These are phyloP conservation scores for Hapalemur alaotrensis DNA, from an alignment of 2,797 vertebrate genomes.

Conservation along the genomic window DNA sequence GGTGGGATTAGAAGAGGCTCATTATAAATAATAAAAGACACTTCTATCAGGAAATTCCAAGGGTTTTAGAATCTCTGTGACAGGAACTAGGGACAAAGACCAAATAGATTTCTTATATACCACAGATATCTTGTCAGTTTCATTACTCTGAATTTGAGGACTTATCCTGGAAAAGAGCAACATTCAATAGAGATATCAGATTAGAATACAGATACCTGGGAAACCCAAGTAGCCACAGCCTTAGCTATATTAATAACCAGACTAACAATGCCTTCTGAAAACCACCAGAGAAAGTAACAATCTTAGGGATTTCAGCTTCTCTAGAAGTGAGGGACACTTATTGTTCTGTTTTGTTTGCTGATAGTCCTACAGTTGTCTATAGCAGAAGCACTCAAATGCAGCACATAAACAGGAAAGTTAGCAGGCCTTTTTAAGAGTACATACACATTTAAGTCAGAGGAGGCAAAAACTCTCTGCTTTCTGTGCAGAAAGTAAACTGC, in stretches of 20 bases:
- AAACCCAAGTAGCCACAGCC: neutral
- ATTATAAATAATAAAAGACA: neutral
- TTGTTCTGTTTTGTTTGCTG: neutral
- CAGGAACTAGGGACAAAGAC: neutral
- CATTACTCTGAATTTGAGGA: neutral
- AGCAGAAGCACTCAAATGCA: neutral
- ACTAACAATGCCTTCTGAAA: neutral
- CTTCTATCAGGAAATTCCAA: neutral
- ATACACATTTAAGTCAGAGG: neutral
- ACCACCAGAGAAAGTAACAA: neutral
- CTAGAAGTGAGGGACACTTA: neutral
- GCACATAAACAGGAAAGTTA: neutral
- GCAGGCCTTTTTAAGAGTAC: neutral
- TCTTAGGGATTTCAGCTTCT: neutral
- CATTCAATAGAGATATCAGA: neutral
- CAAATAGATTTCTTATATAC: neutral
- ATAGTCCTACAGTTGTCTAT: neutral
- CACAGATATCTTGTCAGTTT: neutral
- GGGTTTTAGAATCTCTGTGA: neutral
- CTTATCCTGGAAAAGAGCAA: neutral
- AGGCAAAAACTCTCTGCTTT: neutral
- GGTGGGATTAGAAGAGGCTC: neutral
- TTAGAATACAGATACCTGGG: neutral
- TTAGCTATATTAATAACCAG: neutral
- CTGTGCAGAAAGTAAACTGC: neutral